A percentile compares a stretch with the other conserved stretches of the same genome.
Conservation (phyloP, 2,797 vertebrate species). For the Moxostoma hubbsi region DNA sequence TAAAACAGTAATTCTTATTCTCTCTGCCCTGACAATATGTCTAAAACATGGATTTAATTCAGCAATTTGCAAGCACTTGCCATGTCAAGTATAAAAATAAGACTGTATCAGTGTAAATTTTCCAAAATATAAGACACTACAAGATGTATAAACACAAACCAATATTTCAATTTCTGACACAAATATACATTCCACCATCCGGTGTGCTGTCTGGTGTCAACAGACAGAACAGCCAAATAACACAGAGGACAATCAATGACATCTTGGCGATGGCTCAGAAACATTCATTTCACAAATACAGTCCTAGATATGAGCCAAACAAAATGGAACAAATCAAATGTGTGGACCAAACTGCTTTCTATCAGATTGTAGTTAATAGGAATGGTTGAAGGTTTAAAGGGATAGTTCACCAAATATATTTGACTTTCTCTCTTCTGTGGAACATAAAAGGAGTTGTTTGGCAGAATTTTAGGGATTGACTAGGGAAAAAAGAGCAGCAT, state of each 20-base stretch:
- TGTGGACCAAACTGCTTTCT: not conserved
- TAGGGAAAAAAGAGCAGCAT: too few species aligned
- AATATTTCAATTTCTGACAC: slow-evolving; percentile 57
- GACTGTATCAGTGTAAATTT: slow-evolving; percentile 41
- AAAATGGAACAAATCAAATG: not conserved
- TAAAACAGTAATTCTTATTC: slow-evolving; percentile 17
- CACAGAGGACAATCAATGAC: slow-evolving; percentile 43
- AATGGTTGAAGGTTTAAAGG: not conserved
- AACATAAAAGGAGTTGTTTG: too few species aligned
- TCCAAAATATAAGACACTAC: slow-evolving; percentile 50
- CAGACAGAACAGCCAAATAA: slow-evolving; percentile 37
- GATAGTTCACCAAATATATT: too few species aligned
- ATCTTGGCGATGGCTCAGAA: slow-evolving; percentile 26
- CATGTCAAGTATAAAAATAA: slow-evolving; percentile 23
- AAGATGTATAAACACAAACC: slow-evolving; percentile 52
- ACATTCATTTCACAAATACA: slow-evolving; percentile 31
- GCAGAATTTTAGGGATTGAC: too few species aligned
- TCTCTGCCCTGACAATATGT: slow-evolving; percentile 36
- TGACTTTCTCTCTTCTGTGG: too few species aligned
- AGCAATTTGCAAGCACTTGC: slow-evolving; percentile 22
- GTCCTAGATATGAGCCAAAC: slow-evolving; percentile 20
- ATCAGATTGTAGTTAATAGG: not conserved
- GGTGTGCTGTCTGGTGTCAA: slow-evolving; percentile 54
- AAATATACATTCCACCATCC: slow-evolving; percentile 52
- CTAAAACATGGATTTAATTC: slow-evolving; percentile 47